phyloP scores from a whole-genome alignment of 2,888 invertebrate species.

The Heliconius erato region DNA sequence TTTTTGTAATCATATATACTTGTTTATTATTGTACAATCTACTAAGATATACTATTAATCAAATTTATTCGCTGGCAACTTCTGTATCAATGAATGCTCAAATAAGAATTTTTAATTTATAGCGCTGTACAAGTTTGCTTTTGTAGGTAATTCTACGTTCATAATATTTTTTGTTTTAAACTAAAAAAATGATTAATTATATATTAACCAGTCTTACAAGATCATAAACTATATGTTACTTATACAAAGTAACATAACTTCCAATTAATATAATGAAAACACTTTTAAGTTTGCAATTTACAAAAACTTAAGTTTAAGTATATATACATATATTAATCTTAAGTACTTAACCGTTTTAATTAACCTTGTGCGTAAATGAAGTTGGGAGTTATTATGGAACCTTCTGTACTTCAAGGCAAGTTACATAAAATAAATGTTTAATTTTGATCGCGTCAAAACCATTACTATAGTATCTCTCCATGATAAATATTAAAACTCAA shows the following conservation, averaged over 20 bases:
- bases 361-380: conserved; percentile 20
- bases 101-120: conserved; percentile 1
- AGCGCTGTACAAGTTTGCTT: background rate
- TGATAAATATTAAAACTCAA: conserved; percentile 39
- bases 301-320: conserved; percentile 10
- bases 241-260: background rate
- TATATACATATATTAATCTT: background rate
- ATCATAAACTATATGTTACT: background rate
- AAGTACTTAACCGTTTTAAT: conserved; percentile 22
- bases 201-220: background rate
- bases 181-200: background rate
- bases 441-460: conserved; percentile 11
- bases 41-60: background rate
- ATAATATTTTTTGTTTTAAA: background rate
- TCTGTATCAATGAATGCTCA: background rate
- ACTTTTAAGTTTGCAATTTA: background rate
- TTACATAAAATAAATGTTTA: conserved; percentile 9
- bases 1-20: background rate
- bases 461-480: background rate
- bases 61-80: conserved; percentile 11
- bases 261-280: conserved; percentile 15
- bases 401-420: conserved; percentile 19
- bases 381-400: conserved; percentile 7
- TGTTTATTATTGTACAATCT: background rate
- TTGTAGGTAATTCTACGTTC: background rate